These are phyloP conservation scores for Pecten maximus DNA, from an alignment of 2,888 invertebrate species.

Conservation along the genomic window DNA sequence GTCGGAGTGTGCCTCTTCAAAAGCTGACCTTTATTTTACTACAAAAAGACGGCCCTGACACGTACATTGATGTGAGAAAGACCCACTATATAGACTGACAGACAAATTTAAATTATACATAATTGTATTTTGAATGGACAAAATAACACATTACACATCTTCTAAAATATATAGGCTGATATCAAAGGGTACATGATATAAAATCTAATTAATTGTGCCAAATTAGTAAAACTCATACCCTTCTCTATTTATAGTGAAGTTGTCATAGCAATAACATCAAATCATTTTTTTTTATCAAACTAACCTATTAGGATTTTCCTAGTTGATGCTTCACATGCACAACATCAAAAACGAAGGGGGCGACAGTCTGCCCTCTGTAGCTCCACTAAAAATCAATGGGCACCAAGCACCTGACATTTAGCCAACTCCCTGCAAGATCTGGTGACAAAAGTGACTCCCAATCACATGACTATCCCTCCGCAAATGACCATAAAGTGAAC, in stretches of 20 bases:
- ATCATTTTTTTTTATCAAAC: conserved; percentile 22
- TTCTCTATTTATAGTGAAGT: neutral
- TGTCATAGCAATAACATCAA: neutral
- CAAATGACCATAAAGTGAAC: neutral
- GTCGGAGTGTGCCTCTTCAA: neutral
- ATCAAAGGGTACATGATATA: neutral
- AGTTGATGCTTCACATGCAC: neutral
- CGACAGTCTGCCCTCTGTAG: conserved; percentile 15
- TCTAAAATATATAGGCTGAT: neutral
- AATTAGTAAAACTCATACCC: neutral
- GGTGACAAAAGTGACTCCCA: neutral
- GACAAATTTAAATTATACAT: neutral
- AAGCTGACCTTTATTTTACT: neutral
- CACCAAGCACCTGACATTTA: neutral
- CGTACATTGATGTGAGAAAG: neutral
- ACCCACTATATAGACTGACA: neutral
- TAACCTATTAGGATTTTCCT: neutral
- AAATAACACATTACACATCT: neutral
- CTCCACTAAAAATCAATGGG: conserved; percentile 3
- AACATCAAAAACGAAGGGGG: neutral
- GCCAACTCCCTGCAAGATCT: neutral
- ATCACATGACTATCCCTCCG: neutral
- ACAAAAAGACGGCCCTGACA: neutral
- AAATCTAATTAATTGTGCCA: conserved; percentile 1
- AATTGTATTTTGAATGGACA: neutral